A percentile compares a stretch with the other conserved stretches of the same genome.
phyloP scores from a whole-genome alignment of 2,113 vertebrate species.

The Dinomys branickii region DNA sequence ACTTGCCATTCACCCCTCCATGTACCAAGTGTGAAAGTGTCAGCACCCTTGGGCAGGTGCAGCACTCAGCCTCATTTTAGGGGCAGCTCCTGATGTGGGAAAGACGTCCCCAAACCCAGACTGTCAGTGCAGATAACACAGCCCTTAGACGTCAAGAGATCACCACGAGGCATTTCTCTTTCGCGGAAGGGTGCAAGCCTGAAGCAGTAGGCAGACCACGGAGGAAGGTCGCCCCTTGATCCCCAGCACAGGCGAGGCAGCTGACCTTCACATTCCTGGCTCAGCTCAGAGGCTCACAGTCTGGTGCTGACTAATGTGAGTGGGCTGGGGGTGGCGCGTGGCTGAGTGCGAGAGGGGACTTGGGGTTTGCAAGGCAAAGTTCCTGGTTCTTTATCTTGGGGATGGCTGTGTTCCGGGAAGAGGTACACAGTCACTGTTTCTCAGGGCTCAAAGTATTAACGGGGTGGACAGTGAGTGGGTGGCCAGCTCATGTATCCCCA shows the following conservation, averaged over 20 bases:
- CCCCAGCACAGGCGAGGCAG: not conserved
- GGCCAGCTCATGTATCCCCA: not conserved
- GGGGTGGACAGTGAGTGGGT: not conserved
- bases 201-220: not conserved
- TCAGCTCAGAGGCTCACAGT: not conserved
- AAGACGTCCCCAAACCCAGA: not conserved
- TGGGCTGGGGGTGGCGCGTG: not conserved
- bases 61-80: not conserved
- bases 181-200: not conserved
- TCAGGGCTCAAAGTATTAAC: not conserved
- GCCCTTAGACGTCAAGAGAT: not conserved
- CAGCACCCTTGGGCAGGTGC: not conserved
- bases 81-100: not conserved
- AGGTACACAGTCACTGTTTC: not conserved
- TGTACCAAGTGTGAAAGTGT: not conserved
- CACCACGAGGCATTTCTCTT: not conserved
- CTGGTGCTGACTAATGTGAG: not conserved
- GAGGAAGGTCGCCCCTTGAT: no score
- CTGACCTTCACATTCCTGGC: not conserved
- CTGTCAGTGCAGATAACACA: not conserved
- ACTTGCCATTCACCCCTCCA: not conserved
- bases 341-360: accelerated
- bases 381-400: not conserved
- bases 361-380: not conserved
- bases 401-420: not conserved